Base-by-base conservation (phyloP, 2,113 vertebrate genomes). In the Catharus bicknelli region DNA sequence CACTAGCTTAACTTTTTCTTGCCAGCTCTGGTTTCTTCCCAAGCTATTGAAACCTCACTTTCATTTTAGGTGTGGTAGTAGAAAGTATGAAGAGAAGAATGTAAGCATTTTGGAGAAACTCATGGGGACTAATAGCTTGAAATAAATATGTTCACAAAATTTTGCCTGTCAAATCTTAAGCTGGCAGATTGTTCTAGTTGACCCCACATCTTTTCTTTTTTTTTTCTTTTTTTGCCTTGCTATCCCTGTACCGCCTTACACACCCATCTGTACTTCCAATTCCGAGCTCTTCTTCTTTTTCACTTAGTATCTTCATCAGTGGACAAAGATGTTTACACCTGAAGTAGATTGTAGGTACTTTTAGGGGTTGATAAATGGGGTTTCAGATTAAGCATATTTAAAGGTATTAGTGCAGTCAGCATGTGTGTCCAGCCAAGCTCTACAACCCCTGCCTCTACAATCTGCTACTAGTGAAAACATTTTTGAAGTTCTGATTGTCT, bases 301-400 rank as follows among this genome's bases (percentile, higher is more conserved):
- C 57, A 80, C 36, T 91, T 66, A 50, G 27, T 91, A 86, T 92
- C 87, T 86, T 70, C 95, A 97, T 96, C 58, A 86, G 86, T 95
- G 93, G 97, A 98, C 97, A 98, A 98, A 98, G 97, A 98, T 98
- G 97, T 97, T 98, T 98, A 98, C 97, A 97, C 97, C 97, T 97
- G 96, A 96, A 97, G 98, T 98, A 97, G 97, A 98, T 98, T 98
- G 98, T 98, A 97, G 96, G 96, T 93, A 96, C 94, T 73, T 95
- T 88, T 95, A 94, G 96, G 94, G 95, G 96, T 97, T 95, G 97
- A 80, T 88, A 92, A 86, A 89, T 68, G 73, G 95, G 93, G 63
- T 89, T 72, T 32, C 50, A 88, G 86, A 79, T 86, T 59, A 91
- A 93, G 57, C 42, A 4, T 63, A 43, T 85, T 90, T 82, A 38